Evolutionary conservation across 2,888 invertebrate species (phyloP), one percentile per base, ranked within the genome.

Genomic region (Drosophila monieri): DNA sequence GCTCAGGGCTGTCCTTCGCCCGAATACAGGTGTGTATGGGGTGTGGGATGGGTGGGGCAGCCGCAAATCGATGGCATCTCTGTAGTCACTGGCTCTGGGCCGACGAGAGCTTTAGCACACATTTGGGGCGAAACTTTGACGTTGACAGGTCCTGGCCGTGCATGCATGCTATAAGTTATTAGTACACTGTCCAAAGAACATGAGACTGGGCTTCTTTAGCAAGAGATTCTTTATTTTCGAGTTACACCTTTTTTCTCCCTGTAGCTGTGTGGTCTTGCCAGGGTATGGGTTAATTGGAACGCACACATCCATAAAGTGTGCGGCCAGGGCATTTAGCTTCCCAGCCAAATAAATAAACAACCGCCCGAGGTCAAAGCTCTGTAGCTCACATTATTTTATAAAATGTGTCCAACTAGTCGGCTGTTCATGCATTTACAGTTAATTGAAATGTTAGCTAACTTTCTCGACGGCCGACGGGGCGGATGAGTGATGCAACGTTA

Each of bases 1-100:
- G 95, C 96, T n/a, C 95, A 95, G 89, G 95, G 95, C 59, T 95
- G 95, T 91, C 96, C 96, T 61, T 93, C 95, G 43, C 95, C 96
- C n/a, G 95, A 94, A 92, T 94, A 95, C 92, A 94, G 95, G 96
- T 95, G 93, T 92, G 90, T 89, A 59, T 27, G 49, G 21, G 21
- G 21, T 23, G 4, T 12, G 15, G 15, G 6, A 52, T 8, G 27
- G 27, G 27, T 12, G 14, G n/a, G 46, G 47, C 95, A 95, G 93
- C 92, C 90, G 30, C 87, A 74, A 76, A 80, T 80, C 85, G 78
- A 80, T 85, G 78, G 53, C 48, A 48, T 37, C 65, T 9, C 55
- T 27, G 27, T 27, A 66, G 14, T 58, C 62, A 53, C 58, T 70
- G 57, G 72, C 49, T 59, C 60, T 69, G 9, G 15, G 53, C 52